Evolutionary conservation across 2,113 vertebrate species (phyloP).

Genomic region (Salvelinus alpinus): DNA sequence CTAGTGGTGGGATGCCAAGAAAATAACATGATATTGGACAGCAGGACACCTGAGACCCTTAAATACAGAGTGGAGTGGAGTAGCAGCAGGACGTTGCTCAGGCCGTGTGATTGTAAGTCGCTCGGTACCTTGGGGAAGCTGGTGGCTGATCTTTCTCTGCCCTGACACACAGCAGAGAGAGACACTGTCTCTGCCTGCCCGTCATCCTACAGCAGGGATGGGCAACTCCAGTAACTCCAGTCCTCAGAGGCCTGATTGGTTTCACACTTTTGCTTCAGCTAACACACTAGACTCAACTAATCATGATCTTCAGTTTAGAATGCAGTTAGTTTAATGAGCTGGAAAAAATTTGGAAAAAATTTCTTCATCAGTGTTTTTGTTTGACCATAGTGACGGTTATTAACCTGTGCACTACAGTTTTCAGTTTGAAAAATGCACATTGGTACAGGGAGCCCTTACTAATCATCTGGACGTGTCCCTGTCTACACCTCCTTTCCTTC

Average conservation of each 20-base stretch:
- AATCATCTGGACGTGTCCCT: background rate
- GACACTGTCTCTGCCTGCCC: background rate
- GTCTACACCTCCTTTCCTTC: background rate
- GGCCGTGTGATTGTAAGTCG: background rate
- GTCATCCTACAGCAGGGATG: background rate
- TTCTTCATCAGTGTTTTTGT: constrained; percentile 26
- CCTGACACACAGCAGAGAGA: background rate
- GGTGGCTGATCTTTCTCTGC: background rate
- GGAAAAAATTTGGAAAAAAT: too few species aligned
- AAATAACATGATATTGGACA: too few species aligned
- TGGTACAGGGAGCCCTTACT: constrained; percentile 4
- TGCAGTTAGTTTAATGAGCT: too few species aligned
- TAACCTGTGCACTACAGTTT: constrained; percentile 26
- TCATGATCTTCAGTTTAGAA: too few species aligned
- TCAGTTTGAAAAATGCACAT: constrained; percentile 36
- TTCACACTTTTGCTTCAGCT: too few species aligned
- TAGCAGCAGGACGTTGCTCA: background rate
- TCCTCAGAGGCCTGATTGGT: too few species aligned
- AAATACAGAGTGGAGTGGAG: background rate
- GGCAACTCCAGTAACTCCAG: too few species aligned
- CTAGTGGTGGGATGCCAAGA: too few species aligned
- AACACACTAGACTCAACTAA: too few species aligned
- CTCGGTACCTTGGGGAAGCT: background rate
- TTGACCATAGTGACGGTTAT: constrained; percentile 37
- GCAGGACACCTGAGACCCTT: background rate